These are phyloP conservation scores for Mythimna vitellina DNA, from an alignment of 2,888 invertebrate genomes.

Conservation along the genomic window DNA sequence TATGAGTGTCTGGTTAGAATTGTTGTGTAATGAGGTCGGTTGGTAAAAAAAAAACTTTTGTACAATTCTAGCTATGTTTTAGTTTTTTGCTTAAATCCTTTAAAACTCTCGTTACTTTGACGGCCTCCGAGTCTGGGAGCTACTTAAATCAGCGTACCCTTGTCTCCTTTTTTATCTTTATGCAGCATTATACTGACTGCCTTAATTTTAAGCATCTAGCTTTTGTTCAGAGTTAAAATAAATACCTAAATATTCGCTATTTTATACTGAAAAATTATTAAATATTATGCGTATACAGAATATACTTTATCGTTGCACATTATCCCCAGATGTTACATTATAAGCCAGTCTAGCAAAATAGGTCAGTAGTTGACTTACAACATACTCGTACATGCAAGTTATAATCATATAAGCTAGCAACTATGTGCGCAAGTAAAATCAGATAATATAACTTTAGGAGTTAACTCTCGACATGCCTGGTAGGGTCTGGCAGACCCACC, in stretches of 20 bases:
- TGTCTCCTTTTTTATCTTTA: slow-evolving; percentile 30
- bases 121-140: slow-evolving; percentile 21
- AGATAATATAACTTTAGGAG: too few species aligned
- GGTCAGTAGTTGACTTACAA: slow-evolving; percentile 28
- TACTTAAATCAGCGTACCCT: slow-evolving; percentile 26
- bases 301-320: slow-evolving; percentile 8
- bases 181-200: slow-evolving; percentile 21
- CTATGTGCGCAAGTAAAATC: too few species aligned
- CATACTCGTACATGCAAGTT: slow-evolving; percentile 13
- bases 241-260: background rate
- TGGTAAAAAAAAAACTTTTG: slow-evolving; percentile 3
- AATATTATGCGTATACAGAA: background rate
- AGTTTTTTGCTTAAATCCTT: slow-evolving; percentile 41
- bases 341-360: slow-evolving; percentile 32
- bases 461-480: too few species aligned
- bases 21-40: background rate
- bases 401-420: slow-evolving; percentile 1
- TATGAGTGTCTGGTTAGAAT: background rate
- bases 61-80: slow-evolving; percentile 13
- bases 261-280: background rate
- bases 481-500: too few species aligned
- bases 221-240: slow-evolving; percentile 7
- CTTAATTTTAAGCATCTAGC: slow-evolving; percentile 19
- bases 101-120: slow-evolving; percentile 42
- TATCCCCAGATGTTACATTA: slow-evolving; percentile 30